A percentile compares a stretch with the other conserved stretches of the same genome.
phyloP scores from a whole-genome alignment of 1,140 invertebrate species.

The Choristoneura fumiferana region DNA sequence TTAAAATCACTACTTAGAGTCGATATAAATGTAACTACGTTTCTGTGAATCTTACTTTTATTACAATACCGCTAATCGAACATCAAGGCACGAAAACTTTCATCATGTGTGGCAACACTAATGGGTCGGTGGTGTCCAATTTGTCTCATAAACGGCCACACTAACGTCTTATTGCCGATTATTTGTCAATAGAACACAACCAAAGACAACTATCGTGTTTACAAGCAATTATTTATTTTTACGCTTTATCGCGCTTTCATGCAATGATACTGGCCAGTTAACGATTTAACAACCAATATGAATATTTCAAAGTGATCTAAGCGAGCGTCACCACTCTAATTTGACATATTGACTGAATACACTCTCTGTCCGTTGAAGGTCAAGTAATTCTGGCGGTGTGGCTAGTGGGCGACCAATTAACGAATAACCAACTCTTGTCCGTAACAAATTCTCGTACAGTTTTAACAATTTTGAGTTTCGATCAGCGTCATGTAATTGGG shows the following conservation, averaged over 20 bases:
- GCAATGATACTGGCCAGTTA: constrained; percentile 59
- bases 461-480: constrained; percentile 73
- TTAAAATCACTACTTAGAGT: no score
- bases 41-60: neutral
- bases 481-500: constrained; percentile 62
- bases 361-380: constrained; percentile 9
- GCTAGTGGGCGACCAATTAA: constrained; percentile 65
- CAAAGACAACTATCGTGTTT: constrained; percentile 14
- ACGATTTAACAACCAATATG: constrained; percentile 60
- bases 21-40: no score
- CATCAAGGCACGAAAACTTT: neutral
- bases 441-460: constrained; percentile 74
- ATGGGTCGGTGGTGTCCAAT: constrained; percentile 1
- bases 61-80: neutral
- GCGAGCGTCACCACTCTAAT: constrained; percentile 31
- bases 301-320: constrained; percentile 62
- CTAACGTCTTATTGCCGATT: constrained; percentile 12
- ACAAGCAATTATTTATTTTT: constrained; percentile 63
- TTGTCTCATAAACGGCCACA: constrained; percentile 10
- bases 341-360: constrained; percentile 21
- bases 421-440: constrained; percentile 69
- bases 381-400: constrained; percentile 31
- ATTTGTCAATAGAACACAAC: constrained; percentile 15
- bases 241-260: constrained; percentile 55
- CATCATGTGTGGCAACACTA: constrained; percentile 19